Conservation (phyloP, 1,140 invertebrate genomes). For the Anastatus disparis region DNA sequence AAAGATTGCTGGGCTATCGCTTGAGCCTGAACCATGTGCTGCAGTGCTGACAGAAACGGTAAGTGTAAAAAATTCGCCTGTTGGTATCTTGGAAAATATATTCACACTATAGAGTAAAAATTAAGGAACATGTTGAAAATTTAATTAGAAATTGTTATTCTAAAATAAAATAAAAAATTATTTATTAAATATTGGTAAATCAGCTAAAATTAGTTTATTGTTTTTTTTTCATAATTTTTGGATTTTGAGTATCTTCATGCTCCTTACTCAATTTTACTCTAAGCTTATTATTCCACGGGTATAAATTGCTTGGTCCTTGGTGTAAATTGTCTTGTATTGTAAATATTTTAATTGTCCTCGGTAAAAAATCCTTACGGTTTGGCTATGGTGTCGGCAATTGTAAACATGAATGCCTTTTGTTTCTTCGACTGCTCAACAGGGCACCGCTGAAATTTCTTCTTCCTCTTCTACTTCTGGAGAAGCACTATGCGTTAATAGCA, state of each 20-base stretch:
- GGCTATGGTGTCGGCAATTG: constrained; percentile 42
- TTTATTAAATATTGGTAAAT: no score
- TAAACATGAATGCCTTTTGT: constrained; percentile 37
- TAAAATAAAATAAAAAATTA: no score
- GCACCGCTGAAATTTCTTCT: constrained; percentile 60
- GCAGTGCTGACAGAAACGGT: constrained; percentile 58
- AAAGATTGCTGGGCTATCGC: constrained; percentile 28
- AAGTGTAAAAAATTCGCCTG: constrained; percentile 36
- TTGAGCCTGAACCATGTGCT: constrained; percentile 29
- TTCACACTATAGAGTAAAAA: no score
- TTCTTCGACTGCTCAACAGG: constrained; percentile 54
- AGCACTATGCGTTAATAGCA: constrained; percentile 34
- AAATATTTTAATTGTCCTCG: constrained; percentile 40
- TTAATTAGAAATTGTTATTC: no score
- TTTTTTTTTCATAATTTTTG: no score
- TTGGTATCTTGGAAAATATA: no score
- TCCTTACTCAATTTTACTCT: no score
- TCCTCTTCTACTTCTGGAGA: constrained; percentile 38
- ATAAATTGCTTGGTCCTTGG: background rate
- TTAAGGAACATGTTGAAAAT: no score
- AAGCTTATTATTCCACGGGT: background rate
- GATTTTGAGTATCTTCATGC: no score
- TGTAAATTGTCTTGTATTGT: background rate
- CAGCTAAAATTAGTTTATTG: no score
- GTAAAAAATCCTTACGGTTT: constrained; percentile 3